Conservation (phyloP, 2,797 vertebrate genomes). For the Aulostomus chinensis region DNA sequence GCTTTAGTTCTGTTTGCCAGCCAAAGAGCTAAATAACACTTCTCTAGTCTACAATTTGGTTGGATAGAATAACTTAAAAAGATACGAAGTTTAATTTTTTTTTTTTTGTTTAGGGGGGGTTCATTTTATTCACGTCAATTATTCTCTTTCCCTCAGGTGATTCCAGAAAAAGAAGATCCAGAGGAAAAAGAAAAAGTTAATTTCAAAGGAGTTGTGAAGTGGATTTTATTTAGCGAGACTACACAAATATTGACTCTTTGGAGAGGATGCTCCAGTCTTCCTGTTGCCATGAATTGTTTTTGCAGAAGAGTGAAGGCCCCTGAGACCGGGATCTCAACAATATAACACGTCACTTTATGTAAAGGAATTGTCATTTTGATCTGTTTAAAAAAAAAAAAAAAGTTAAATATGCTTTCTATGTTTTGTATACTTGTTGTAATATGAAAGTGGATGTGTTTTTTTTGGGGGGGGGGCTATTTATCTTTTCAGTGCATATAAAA, state of each 20-base stretch:
- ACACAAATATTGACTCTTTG: slow-evolving; percentile 14
- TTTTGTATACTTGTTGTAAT: slow-evolving; percentile 63
- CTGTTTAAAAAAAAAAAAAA: slow-evolving; percentile 26
- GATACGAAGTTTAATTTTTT: too few species aligned
- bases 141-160: slow-evolving; percentile 68
- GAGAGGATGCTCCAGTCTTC: slow-evolving; percentile 19
- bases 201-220: slow-evolving; percentile 22
- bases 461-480: too few species aligned
- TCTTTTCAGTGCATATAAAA: slow-evolving; percentile 8
- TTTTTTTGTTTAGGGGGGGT: not conserved
- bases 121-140: slow-evolving; percentile 50
- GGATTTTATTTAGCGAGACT: slow-evolving; percentile 35
- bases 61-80: too few species aligned
- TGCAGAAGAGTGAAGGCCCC: not conserved
- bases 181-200: slow-evolving; percentile 78
- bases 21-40: not conserved
- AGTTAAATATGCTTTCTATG: slow-evolving; percentile 56
- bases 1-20: not conserved
- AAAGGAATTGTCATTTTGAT: slow-evolving; percentile 31
- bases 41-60: too few species aligned
- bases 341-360: slow-evolving; percentile 56
- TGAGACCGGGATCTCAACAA: slow-evolving; percentile 13
- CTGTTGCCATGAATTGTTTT: slow-evolving; percentile 27
- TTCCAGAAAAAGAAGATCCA: slow-evolving; percentile 73
- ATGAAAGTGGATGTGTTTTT: slow-evolving; percentile 56